Evolutionary conservation across 2,797 vertebrate species (phyloP), one percentile per base, ranked within the genome.

Genomic region (Ctenopoma kingsleyae): DNA sequence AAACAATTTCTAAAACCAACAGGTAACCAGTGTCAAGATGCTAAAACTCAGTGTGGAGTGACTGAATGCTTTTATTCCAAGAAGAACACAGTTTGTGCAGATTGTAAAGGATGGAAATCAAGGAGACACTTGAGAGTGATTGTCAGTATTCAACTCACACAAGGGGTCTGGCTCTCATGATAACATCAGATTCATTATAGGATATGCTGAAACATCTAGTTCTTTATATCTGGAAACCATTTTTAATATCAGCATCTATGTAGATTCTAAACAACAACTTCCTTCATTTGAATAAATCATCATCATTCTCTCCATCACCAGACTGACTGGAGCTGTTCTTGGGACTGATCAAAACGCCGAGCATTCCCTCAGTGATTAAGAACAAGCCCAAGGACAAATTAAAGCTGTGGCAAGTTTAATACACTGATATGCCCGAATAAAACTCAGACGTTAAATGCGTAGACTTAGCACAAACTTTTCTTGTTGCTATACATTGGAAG

Each of bases 241-340:
- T 71, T 84, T 17, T 50, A 54, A 54, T 49, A 25, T 74, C 57
- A 25, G 57, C 49, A 38, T 60, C 70, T 22, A 50, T 27, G 41
- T 6, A 40, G 57, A 78, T 62, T 70, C 65, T 40, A 47, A 54
- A 53, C 50, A 52, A 19, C 54, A 35, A 15, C 17, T 59, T 32
- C 36, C 50, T 5, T 53, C 36, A 52, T 69, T 63, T 66, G 71
- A 75, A 83, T 81, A 67, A 81, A 79, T 69, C 60, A 67, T 54
- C 67, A 72, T 74, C 66, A 66, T 32, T 1, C 52, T 74, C 47
- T 51, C 65, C 63, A 47, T 16, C 47, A 32, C 35, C 2, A 69
- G 41, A 41, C 55, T 17, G 61, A 80, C 56, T 54, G 32, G 20
- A 76, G 61, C 65, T 65, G 73, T 60, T 56, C 36, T 74, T 82